Evolutionary conservation across 2,113 vertebrate species (phyloP).

Genomic region (Bos javanicus): DNA sequence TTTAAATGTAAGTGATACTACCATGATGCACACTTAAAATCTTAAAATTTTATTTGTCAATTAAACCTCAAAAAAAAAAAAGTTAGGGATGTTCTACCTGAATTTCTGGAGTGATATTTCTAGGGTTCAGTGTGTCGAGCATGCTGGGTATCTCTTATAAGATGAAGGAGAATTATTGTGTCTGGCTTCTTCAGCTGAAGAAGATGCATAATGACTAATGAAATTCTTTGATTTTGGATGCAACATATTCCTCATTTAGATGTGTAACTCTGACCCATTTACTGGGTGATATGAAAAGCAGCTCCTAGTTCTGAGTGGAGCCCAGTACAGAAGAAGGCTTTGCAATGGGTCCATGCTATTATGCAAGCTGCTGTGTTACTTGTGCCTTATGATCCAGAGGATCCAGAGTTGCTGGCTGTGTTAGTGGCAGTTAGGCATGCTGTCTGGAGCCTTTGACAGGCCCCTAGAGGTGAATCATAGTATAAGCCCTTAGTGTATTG

Average conservation of each 20-base stretch:
- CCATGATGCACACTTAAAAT: not conserved
- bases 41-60: not conserved
- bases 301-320: not conserved
- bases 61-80: not conserved
- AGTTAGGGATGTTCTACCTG: not conserved
- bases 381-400: not conserved
- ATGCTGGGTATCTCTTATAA: not conserved
- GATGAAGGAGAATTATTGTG: not conserved
- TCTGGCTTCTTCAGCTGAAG: not conserved
- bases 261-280: not conserved
- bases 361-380: not conserved
- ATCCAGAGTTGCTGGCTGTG: not conserved
- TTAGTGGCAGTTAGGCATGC: not conserved
- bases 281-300: not conserved
- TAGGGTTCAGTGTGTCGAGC: not conserved
- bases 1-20: not conserved
- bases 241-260: not conserved
- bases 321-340: not conserved
- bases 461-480: not conserved
- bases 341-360: too few relatives aligned
- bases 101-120: not conserved
- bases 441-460: not conserved
- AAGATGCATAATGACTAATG: not conserved
- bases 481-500: not conserved
- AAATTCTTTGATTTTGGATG: not conserved